These are phyloP conservation scores for Serripes groenlandicus DNA, from an alignment of 2,888 invertebrate genomes.

Conservation along the genomic window DNA sequence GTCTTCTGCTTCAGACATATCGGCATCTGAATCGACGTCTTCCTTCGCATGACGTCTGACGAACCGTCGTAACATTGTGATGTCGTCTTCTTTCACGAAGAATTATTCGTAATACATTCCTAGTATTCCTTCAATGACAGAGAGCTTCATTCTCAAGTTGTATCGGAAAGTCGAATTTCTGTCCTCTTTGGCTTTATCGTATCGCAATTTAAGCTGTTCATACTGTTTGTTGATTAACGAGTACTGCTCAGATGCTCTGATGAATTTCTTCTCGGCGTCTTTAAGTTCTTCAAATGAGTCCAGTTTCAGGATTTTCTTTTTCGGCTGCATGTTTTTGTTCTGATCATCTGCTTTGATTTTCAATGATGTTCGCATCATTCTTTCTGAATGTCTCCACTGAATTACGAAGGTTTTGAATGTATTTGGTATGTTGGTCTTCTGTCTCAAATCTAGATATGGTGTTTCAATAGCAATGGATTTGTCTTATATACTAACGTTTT, in stretches of 20 bases:
- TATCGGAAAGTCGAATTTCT: not conserved
- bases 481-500: no score
- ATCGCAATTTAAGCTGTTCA: no score
- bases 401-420: no score
- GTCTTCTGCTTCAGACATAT: not conserved
- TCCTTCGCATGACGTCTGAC: conserved; percentile 1
- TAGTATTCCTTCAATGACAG: conserved; percentile 7
- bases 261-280: conserved; percentile 25
- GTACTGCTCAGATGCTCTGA: not conserved
- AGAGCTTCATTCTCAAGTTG: conserved; percentile 11
- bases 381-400: no score
- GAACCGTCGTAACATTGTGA: conserved; percentile 4
- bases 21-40: not conserved
- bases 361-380: no score
- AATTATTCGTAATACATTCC: conserved; percentile 16
- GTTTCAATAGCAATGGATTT: no score
- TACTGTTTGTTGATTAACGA: conserved; percentile 11
- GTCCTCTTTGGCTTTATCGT: no score
- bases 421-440: no score
- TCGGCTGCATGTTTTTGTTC: conserved; percentile 10
- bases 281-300: not conserved
- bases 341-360: no score
- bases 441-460: no score
- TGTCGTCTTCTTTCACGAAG: conserved; percentile 13
- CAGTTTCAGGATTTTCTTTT: not conserved